Evolutionary conservation across 2,113 vertebrate species (phyloP).

Genomic region (Hyperopisus bebe): DNA sequence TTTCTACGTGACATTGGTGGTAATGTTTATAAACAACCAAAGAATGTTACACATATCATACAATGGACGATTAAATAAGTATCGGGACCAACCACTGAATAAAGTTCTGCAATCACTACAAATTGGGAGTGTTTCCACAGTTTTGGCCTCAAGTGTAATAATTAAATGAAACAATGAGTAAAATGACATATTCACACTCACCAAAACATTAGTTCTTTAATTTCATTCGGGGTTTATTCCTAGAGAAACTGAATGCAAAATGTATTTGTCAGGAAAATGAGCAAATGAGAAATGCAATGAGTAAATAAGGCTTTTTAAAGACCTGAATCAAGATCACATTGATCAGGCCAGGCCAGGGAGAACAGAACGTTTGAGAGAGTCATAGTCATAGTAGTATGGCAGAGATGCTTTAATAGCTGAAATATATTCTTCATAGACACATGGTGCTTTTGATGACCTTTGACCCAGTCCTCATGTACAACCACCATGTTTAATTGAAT

Average conservation of each 20-base stretch:
- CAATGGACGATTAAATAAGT: neutral
- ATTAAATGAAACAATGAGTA: neutral
- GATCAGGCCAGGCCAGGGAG: neutral
- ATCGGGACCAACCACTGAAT: neutral
- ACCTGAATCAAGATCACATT: neutral
- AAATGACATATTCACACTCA: neutral
- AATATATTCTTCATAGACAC: neutral
- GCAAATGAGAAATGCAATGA: neutral
- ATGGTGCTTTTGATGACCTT: neutral
- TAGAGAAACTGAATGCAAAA: neutral
- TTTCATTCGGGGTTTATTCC: neutral
- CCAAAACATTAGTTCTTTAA: neutral
- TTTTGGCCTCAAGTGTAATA: neutral
- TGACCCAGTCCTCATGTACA: neutral
- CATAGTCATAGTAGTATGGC: neutral
- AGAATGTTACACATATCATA: neutral
- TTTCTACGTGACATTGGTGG: neutral
- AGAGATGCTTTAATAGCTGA: neutral
- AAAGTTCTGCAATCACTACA: neutral
- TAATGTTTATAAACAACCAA: neutral
- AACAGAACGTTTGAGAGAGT: neutral
- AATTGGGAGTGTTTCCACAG: neutral
- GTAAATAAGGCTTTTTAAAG: neutral
- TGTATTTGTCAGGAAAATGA: neutral
- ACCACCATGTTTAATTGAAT: neutral